Evolutionary conservation across 2,888 invertebrate genomes (phyloP).

Genomic region (Acanthacorydalis orientalis): DNA sequence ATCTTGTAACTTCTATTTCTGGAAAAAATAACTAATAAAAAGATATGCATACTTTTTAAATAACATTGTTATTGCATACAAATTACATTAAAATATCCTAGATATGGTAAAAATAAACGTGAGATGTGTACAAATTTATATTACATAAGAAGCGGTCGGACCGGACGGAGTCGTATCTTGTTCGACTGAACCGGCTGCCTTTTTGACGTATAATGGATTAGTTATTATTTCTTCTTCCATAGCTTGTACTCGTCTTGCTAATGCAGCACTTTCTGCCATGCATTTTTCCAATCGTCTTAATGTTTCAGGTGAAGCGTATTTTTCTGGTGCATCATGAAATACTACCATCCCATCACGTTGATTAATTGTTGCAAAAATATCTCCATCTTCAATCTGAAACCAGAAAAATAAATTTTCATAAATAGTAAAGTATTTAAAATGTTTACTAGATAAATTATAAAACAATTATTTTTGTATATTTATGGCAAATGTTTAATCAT

Average conservation of each 20-base stretch:
- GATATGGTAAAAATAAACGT: neutral
- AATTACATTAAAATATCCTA: too few relatives aligned
- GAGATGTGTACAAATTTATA: slow-evolving; percentile 4
- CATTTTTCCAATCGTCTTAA: slow-evolving; percentile 72
- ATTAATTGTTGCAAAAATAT: slow-evolving; percentile 93
- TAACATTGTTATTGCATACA: too few relatives aligned
- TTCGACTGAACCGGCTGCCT: slow-evolving; percentile 18
- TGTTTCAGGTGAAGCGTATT: slow-evolving; percentile 81
- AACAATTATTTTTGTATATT: neutral
- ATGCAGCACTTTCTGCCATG: slow-evolving; percentile 69
- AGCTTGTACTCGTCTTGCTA: slow-evolving; percentile 73
- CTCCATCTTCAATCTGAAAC: slow-evolving; percentile 80
- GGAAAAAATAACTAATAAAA: too few relatives aligned
- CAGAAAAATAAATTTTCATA: neutral
- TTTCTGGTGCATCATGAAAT: slow-evolving; percentile 90
- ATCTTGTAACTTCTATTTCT: too few relatives aligned
- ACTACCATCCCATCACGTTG: slow-evolving; percentile 97
- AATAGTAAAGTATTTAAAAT: neutral
- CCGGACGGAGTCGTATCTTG: slow-evolving; percentile 3
- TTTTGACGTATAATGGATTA: slow-evolving; percentile 55
- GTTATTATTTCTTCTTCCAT: slow-evolving; percentile 94
- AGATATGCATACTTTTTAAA: too few relatives aligned
- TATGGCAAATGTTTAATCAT: too few relatives aligned
- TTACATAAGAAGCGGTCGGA: slow-evolving; percentile 5
- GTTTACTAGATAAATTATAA: neutral